Conservation (phyloP, 2,797 vertebrate species). For the Argentina silus region DNA sequence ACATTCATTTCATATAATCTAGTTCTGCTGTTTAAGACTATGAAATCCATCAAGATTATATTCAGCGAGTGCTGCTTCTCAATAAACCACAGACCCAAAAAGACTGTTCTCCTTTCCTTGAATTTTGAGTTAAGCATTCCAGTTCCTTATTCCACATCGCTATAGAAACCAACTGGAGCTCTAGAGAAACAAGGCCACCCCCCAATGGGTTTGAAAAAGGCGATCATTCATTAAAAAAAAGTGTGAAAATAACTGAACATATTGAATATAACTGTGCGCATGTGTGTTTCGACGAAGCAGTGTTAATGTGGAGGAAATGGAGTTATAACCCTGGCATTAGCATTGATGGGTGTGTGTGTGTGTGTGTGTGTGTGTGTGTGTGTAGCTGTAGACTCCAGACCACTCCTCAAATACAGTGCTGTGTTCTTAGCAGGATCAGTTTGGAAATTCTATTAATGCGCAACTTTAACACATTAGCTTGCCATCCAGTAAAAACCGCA, state of each 20-base stretch:
- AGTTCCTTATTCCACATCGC: constrained; percentile 12
- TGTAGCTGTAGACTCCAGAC: background rate
- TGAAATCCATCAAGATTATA: too few relatives aligned
- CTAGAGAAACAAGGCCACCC: background rate
- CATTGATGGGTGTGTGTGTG: constrained; percentile 9
- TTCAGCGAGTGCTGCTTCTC: background rate
- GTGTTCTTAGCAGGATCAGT: too few relatives aligned
- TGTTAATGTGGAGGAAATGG: too few relatives aligned
- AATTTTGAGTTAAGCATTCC: constrained; percentile 23
- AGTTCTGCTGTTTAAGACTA: background rate
- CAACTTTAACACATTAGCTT: too few relatives aligned
- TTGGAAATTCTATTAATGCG: too few relatives aligned
- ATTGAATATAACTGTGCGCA: too few relatives aligned
- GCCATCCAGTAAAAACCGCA: too few relatives aligned
- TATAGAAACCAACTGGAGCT: background rate
- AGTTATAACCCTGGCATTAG: too few relatives aligned
- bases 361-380: background rate
- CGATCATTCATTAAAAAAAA: background rate
- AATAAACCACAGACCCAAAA: background rate
- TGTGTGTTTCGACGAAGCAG: too few relatives aligned
- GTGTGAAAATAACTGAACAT: too few relatives aligned
- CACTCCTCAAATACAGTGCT: too few relatives aligned
- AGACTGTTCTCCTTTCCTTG: background rate
- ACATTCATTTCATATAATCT: background rate
- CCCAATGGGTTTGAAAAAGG: background rate